These are phyloP conservation scores for Hyposoter didymator DNA, from an alignment of 2,888 invertebrate genomes.

Conservation along the genomic window DNA sequence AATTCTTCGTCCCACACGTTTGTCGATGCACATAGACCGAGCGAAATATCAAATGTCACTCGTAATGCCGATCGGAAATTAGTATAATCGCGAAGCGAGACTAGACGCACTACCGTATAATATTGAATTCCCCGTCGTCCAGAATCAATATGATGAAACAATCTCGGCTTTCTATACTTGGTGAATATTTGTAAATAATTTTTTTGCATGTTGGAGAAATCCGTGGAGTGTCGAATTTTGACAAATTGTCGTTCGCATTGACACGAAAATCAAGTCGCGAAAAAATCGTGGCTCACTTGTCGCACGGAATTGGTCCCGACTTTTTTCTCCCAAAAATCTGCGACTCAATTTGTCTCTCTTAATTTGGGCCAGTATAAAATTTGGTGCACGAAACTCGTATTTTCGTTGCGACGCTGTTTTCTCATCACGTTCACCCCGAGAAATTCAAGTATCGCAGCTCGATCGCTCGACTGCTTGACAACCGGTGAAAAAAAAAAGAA, in stretches of 20 bases:
- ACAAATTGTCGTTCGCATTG: neutral
- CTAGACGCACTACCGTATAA: conserved; percentile 36
- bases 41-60: conserved; percentile 63
- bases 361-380: neutral
- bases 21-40: neutral
- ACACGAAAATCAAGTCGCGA: neutral
- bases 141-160: conserved; percentile 36
- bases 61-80: conserved; percentile 55
- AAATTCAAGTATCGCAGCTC: conserved; percentile 18
- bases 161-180: conserved; percentile 12
- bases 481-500: conserved; percentile 14
- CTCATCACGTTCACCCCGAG: neutral
- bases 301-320: neutral
- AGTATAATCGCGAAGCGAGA: conserved; percentile 59
- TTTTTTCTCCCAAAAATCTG: neutral
- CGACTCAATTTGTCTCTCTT: conserved; percentile 5
- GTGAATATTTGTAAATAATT: neutral
- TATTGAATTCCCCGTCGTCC: conserved; percentile 34
- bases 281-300: conserved; percentile 1
- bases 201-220: conserved; percentile 3
- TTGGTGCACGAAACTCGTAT: conserved; percentile 12
- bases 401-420: neutral
- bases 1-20: conserved; percentile 52
- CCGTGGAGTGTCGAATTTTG: neutral
- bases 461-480: conserved; percentile 36